Evolutionary conservation across 2,113 vertebrate species (phyloP).

Genomic region (Nothoprocta pentlandii): DNA sequence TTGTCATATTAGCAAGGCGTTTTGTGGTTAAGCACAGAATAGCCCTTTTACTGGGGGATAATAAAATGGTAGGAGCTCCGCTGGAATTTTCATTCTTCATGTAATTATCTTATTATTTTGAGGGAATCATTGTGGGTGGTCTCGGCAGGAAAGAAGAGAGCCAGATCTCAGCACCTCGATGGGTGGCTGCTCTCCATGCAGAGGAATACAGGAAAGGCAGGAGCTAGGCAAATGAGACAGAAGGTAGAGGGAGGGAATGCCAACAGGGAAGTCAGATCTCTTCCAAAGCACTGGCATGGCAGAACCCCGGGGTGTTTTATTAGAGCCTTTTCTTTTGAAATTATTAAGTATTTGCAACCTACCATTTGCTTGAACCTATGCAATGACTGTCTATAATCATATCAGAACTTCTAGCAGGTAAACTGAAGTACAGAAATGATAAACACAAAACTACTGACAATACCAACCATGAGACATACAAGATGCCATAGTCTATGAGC

Average conservation of each 20-base stretch:
- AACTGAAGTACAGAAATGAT: not conserved
- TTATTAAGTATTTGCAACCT: not conserved
- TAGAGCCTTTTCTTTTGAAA: not conserved
- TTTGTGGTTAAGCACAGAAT: not conserved
- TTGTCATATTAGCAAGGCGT: rapidly evolving
- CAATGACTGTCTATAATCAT: not conserved
- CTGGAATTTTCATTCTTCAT: not conserved
- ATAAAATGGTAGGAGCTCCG: not conserved
- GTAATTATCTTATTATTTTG: not conserved
- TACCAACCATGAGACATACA: not conserved
- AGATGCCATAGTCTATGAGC: not conserved
- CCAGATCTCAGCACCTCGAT: not conserved
- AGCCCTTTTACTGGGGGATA: not conserved
- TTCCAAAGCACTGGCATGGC: not conserved
- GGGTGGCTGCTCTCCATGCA: not conserved
- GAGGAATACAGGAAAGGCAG: not conserved
- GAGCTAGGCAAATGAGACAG: not conserved
- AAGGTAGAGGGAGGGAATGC: not conserved
- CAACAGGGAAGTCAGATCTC: not conserved
- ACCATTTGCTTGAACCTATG: not conserved
- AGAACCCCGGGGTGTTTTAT: not conserved
- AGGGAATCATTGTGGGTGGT: not conserved
- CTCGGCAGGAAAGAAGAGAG: not conserved
- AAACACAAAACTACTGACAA: not conserved
- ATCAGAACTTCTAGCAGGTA: not conserved